Percentiles rank a stretch among this genome's conserved stretches.
Evolutionary conservation across 2,113 vertebrate species (phyloP).

Genomic region (Diphyllodes magnificus): DNA sequence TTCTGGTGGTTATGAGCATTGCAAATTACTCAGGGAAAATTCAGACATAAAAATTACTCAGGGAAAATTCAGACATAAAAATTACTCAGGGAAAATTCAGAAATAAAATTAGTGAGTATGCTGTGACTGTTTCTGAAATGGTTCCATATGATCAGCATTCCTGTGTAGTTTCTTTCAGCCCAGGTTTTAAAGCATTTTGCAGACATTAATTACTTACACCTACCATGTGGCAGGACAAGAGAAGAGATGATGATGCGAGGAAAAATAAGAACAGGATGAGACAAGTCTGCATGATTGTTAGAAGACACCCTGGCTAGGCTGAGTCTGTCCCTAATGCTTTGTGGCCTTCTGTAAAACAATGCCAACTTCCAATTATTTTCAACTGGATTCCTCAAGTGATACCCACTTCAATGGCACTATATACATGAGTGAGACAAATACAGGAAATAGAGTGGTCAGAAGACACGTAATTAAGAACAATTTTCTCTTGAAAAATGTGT

Average conservation of each 20-base stretch:
- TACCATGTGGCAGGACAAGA: not conserved
- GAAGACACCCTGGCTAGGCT: not conserved
- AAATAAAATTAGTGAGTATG: not conserved
- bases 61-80: conserved; percentile 19
- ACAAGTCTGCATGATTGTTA: not conserved
- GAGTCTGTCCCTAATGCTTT: not conserved
- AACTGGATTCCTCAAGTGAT: not conserved
- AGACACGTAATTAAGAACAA: not conserved
- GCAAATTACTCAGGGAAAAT: conserved; percentile 14
- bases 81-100: conserved; percentile 9
- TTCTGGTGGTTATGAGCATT: not conserved
- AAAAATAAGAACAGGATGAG: not conserved
- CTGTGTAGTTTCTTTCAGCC: not conserved
- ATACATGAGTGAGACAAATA: not conserved
- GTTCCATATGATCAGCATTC: not conserved
- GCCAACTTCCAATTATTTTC: not conserved
- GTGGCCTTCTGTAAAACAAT: not conserved
- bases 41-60: not conserved
- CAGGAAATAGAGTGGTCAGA: not conserved
- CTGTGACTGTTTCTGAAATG: not conserved
- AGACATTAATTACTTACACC: not conserved
- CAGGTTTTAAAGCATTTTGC: not conserved
- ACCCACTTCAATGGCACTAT: not conserved
- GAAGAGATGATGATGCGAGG: not conserved
- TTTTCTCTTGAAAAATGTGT: not conserved